These are phyloP conservation scores for Galaxias olidus DNA, from an alignment of 2,797 vertebrate species.

Conservation along the genomic window DNA sequence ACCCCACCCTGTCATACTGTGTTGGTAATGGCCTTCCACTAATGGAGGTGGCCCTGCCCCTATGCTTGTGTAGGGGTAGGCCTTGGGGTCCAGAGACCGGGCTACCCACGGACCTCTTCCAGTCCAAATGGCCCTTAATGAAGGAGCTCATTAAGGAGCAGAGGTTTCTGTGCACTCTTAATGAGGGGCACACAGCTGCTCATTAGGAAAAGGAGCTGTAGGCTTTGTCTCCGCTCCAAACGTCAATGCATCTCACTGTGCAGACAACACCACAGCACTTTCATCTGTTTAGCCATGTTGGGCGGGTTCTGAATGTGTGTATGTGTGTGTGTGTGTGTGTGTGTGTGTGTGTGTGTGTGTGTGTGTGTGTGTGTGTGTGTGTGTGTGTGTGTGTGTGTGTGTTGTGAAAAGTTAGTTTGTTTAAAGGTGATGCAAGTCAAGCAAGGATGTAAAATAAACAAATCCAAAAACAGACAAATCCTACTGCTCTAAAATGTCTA, in stretches of 20 bases:
- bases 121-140: slow-evolving; percentile 59
- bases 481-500: too few relatives aligned
- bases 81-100: slow-evolving; percentile 25
- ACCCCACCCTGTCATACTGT: not conserved
- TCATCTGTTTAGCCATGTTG: slow-evolving; percentile 18
- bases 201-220: slow-evolving; percentile 51
- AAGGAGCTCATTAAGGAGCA: slow-evolving; percentile 63
- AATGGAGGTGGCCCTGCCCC: slow-evolving; percentile 28
- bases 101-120: slow-evolving; percentile 28
- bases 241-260: slow-evolving; percentile 30
- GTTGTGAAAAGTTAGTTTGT: not conserved
- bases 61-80: slow-evolving; percentile 5
- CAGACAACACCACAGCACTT: slow-evolving; percentile 22
- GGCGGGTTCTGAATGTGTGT: not conserved
- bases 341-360: not conserved
- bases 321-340: not conserved
- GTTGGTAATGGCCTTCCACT: slow-evolving; percentile 25
- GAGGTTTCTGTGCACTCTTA: slow-evolving; percentile 48
- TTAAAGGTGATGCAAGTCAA: too few relatives aligned
- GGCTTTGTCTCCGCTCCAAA: slow-evolving; percentile 52
- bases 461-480: too few relatives aligned
- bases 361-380: not conserved
- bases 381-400: not conserved
- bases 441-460: too few relatives aligned
- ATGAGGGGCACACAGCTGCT: slow-evolving; percentile 61